Evolutionary conservation across 2,888 invertebrate genomes (phyloP).

Genomic region (Teleiodes luculella): DNA sequence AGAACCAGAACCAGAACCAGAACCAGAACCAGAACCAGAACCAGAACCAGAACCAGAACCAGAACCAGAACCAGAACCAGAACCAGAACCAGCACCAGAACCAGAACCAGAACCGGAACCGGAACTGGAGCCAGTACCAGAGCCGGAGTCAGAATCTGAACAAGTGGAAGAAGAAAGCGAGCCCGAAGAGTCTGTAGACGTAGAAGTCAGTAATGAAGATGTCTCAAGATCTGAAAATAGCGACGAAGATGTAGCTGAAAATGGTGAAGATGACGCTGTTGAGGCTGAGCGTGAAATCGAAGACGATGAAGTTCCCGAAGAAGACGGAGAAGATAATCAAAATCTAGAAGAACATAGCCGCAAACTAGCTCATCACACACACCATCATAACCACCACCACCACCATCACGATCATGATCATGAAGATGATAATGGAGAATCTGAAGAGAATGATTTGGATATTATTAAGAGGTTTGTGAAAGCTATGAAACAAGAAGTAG

Average conservation of each 20-base stretch:
- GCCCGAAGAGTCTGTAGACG: no score
- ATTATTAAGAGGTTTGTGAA: background rate
- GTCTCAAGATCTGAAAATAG: background rate
- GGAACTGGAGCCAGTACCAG: no score
- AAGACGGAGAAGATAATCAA: background rate
- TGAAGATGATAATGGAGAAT: background rate
- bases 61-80: background rate
- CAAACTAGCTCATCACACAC: no score
- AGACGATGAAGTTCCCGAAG: background rate
- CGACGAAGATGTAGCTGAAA: background rate
- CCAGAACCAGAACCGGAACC: no score
- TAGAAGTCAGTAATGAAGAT: no score
- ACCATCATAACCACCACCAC: background rate
- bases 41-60: background rate
- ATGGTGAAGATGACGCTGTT: background rate
- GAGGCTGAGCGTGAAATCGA: background rate
- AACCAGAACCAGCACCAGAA: no score
- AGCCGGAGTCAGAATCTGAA: background rate
- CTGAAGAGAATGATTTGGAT: background rate
- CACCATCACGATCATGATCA: background rate
- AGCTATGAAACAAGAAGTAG: background rate
- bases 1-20: constrained; percentile 36
- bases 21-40: constrained; percentile 5
- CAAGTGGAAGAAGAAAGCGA: background rate
- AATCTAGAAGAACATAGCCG: background rate